Evolutionary conservation across 2,113 vertebrate species (phyloP).

Genomic region (Manacus vitellinus): DNA sequence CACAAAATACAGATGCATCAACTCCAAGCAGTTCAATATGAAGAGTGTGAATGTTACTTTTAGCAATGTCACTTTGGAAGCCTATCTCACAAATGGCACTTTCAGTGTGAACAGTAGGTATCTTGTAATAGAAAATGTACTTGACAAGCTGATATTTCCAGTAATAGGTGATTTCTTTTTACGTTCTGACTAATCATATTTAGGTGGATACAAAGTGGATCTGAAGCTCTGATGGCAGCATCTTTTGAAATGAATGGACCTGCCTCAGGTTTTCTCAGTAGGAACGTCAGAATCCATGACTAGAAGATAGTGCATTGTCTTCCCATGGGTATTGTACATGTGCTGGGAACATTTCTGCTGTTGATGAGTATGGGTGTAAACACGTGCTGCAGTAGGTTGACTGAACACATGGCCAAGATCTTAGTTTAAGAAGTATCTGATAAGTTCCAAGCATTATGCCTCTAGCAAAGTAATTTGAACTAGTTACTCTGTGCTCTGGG

Average conservation of each 20-base stretch:
- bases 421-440: neutral
- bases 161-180: neutral
- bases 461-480: neutral
- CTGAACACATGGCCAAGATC: neutral
- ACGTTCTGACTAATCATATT: neutral
- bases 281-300: neutral
- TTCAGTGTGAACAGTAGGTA: slow-evolving; percentile 82
- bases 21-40: slow-evolving; percentile 48
- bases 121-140: neutral
- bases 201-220: neutral
- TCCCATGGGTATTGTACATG: neutral
- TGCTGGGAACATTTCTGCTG: neutral
- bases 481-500: neutral
- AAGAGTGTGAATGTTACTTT: slow-evolving; percentile 71
- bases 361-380: neutral
- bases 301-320: neutral
- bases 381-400: rapidly evolving
- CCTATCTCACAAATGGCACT: slow-evolving; percentile 78
- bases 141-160: neutral
- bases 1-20: slow-evolving; percentile 84
- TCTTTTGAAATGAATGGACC: neutral
- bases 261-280: neutral
- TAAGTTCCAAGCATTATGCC: neutral
- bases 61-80: slow-evolving; percentile 80
- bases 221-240: neutral